Evolutionary conservation across 1,140 invertebrate genomes (phyloP).

Genomic region (Battus philenor): DNA sequence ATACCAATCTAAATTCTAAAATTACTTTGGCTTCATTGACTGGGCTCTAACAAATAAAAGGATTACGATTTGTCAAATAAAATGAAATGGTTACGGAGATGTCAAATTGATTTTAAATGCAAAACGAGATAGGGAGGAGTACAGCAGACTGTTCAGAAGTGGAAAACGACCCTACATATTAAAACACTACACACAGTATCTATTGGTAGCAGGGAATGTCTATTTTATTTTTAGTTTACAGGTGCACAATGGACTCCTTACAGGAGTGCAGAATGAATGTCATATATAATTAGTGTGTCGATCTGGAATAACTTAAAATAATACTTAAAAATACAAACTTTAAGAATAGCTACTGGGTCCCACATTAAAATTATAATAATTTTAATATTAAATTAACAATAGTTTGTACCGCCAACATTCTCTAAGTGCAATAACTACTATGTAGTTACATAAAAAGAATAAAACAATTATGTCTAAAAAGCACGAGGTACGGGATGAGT

Average conservation of each 20-base stretch:
- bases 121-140: constrained; percentile 17
- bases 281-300: constrained; percentile 48
- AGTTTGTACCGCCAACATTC: constrained; percentile 67
- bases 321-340: constrained; percentile 63
- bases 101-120: constrained; percentile 29
- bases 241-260: constrained; percentile 1
- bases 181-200: constrained; percentile 20
- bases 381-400: constrained; percentile 38
- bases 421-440: constrained; percentile 49
- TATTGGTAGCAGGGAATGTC: constrained; percentile 43
- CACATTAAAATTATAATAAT: constrained; percentile 56
- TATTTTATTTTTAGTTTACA: constrained; percentile 25
- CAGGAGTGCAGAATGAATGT: constrained; percentile 19
- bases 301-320: constrained; percentile 67
- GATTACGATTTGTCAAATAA: constrained; percentile 10
- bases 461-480: constrained; percentile 23
- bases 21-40: constrained; percentile 43
- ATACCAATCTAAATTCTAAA: constrained; percentile 22
- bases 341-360: constrained; percentile 67
- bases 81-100: neutral
- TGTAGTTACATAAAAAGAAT: constrained; percentile 39
- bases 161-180: constrained; percentile 22
- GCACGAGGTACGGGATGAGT: constrained; percentile 25
- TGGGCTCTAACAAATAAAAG: constrained; percentile 31
- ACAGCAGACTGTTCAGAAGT: neutral